Conservation (phyloP, 2,888 invertebrate species). For the Ormyrus labotus region DNA sequence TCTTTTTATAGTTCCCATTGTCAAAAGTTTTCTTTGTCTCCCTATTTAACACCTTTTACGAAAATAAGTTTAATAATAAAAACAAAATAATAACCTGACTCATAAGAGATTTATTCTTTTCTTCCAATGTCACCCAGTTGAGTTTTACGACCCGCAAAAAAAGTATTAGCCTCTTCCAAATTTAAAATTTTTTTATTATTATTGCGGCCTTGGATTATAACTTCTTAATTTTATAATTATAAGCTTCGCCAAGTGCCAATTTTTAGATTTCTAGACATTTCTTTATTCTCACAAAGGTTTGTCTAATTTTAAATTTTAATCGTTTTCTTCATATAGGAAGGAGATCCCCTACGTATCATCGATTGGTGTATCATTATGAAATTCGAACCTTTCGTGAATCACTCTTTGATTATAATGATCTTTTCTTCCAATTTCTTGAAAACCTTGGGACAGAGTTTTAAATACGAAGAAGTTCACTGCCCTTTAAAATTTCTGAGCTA, state of each 20-base stretch:
- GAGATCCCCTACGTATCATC: not conserved
- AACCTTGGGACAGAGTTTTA: conserved; percentile 52
- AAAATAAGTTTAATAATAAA: too few relatives aligned
- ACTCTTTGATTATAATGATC: not conserved
- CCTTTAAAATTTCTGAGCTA: conserved; percentile 58
- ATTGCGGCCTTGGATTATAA: conserved; percentile 5
- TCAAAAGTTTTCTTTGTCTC: too few relatives aligned
- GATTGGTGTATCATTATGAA: not conserved
- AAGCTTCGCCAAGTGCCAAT: not conserved
- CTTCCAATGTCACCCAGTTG: conserved; percentile 19
- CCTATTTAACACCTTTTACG: too few relatives aligned
- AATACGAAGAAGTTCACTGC: conserved; percentile 53
- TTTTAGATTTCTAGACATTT: not conserved
- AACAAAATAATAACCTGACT: conserved; percentile 20
- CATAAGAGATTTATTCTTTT: conserved; percentile 11
- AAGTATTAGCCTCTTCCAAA: too few relatives aligned
- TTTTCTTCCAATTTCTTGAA: conserved; percentile 13
- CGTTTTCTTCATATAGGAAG: not conserved
- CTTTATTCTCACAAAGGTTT: not conserved
- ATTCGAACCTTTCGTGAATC: not conserved
- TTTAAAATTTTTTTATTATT: conserved; percentile 14
- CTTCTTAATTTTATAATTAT: conserved; percentile 29
- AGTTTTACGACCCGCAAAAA: not conserved
- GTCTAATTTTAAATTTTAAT: not conserved
- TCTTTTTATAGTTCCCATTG: too few relatives aligned